These are phyloP conservation scores for Bombus sibiricus DNA, from an alignment of 1,140 invertebrate genomes.

Conservation along the genomic window DNA sequence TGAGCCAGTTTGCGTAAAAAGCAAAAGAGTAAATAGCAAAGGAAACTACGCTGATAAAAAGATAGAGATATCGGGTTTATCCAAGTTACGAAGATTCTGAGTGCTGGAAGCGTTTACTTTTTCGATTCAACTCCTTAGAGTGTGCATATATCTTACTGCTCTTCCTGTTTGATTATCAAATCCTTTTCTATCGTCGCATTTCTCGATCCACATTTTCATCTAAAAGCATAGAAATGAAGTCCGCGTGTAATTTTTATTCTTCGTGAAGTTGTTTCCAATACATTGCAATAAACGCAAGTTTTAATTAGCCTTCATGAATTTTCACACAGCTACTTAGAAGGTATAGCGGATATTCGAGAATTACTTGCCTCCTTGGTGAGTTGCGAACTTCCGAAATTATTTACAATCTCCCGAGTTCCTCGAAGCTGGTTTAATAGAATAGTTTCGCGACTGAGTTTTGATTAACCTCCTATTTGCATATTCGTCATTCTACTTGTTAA, in stretches of 20 bases:
- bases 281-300: not conserved
- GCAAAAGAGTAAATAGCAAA: not conserved
- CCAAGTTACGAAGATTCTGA: not conserved
- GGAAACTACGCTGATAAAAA: slow-evolving; percentile 27
- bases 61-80: slow-evolving; percentile 2
- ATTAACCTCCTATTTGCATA: slow-evolving; percentile 16
- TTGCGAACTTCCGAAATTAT: slow-evolving; percentile 36
- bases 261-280: not conserved
- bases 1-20: slow-evolving; percentile 24
- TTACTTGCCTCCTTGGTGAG: not conserved
- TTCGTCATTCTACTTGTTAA: not conserved
- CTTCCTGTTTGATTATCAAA: not conserved
- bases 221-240: not conserved
- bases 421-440: slow-evolving; percentile 1
- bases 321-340: not conserved
- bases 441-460: slow-evolving; percentile 27
- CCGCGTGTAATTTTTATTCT: not conserved
- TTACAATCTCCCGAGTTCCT: slow-evolving; percentile 24
- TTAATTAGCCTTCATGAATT: slow-evolving; percentile 19
- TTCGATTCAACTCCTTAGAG: slow-evolving; percentile 32
- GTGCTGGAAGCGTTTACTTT: slow-evolving; percentile 48
- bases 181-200: not conserved
- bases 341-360: slow-evolving; percentile 7
- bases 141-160: slow-evolving; percentile 38
- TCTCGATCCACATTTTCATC: slow-evolving; percentile 4